phyloP scores from a whole-genome alignment of 2,888 invertebrate genomes.

The Brenthis ino region DNA sequence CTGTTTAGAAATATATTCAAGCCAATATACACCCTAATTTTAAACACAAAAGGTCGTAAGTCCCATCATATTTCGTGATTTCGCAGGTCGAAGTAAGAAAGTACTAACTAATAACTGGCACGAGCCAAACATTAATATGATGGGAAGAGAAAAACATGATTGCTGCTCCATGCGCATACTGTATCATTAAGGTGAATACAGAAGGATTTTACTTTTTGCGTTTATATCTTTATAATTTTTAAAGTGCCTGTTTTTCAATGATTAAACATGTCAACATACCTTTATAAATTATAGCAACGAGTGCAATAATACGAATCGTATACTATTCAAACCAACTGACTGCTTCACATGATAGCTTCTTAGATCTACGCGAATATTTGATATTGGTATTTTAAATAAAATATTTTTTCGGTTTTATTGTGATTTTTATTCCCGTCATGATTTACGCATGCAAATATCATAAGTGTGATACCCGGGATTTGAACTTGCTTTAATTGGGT shows the following conservation, averaged over 20 bases:
- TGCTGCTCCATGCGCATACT: slow-evolving; percentile 42
- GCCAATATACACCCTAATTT: slow-evolving; percentile 21
- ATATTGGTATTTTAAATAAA: too few species aligned
- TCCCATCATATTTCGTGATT: background rate
- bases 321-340: too few species aligned
- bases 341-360: too few species aligned
- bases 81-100: slow-evolving; percentile 40
- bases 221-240: slow-evolving; percentile 15
- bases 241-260: slow-evolving; percentile 5
- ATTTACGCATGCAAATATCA: too few species aligned
- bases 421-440: too few species aligned
- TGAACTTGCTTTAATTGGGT: too few species aligned
- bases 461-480: too few species aligned
- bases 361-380: too few species aligned
- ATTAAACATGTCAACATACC: slow-evolving; percentile 6
- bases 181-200: slow-evolving; percentile 40
- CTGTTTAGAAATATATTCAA: slow-evolving; percentile 9
- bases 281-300: background rate
- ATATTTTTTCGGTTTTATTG: too few species aligned
- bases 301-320: too few species aligned
- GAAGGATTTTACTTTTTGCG: slow-evolving; percentile 29
- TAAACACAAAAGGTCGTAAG: background rate
- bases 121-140: slow-evolving; percentile 51
- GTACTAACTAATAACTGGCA: slow-evolving; percentile 53
- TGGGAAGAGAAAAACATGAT: slow-evolving; percentile 47